Base-by-base conservation (phyloP, 2,113 vertebrate genomes). In the Pogonocichla stellata region DNA sequence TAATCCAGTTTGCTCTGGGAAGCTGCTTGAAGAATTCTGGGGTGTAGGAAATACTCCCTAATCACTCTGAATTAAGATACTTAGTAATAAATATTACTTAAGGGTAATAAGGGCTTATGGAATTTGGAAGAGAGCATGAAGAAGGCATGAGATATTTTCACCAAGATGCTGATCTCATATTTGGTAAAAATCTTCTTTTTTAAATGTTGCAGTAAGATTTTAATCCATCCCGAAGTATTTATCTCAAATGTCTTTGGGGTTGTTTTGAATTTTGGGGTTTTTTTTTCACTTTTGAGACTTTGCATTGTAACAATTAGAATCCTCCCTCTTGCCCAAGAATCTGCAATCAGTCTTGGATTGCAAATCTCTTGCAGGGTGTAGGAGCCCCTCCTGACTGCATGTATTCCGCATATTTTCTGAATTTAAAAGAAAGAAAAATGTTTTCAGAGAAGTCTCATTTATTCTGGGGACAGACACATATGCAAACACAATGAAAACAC, bases 211-310 rank as follows among this genome's bases (percentile, higher is more conserved):
- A 48, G 12, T 4, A 71, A 14, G 7, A 33, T 70, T 78, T 90
- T 19, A 61, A 12, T 45, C 20, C 2, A 1, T 28, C 75, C 45
- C 6, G 1, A 62, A 72, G 6, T 53, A 24, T 50, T 22, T 47
- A 1, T 81, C 4, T 66, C 6, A 17, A 10, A 17, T 56, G 11
- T 4, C 25, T 86, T 73, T 28, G 19, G 47, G 19, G 3, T 48
- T 38, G 14, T 3, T 11, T 77, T 43, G 33, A 23, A 3, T 14
- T 69, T 29, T 38, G 1, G 1, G 1, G 4, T 26, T 3, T 5
- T 24, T 13, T 26, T 82, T 56, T 34, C 5, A 29, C 17, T 36
- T 53, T 75, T 47, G 24, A 56, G 33, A 11, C 15, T 61, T 87
- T 64, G 3, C n/a, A 2, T 42, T 77, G 8, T 66, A 45, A 23